Conservation (phyloP, 2,113 vertebrate species). For the Regulus satrapa region DNA sequence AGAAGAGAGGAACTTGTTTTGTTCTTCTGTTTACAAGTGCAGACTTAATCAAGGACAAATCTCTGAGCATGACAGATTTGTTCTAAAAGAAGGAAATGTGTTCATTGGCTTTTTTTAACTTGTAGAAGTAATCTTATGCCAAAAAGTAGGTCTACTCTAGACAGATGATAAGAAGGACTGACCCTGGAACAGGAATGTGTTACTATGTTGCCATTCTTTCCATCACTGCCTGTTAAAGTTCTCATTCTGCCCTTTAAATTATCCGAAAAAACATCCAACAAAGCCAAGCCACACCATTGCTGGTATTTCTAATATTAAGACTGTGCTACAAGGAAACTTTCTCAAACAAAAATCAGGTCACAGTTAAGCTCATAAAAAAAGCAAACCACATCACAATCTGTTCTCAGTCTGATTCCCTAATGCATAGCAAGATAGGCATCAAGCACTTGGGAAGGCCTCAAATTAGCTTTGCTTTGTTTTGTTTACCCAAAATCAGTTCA, state of each 20-base stretch:
- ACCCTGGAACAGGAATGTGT: constrained; percentile 2
- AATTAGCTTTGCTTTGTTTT: constrained; percentile 21
- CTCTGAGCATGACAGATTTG: background rate
- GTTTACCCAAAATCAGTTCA: constrained; percentile 26
- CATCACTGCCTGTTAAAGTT: constrained; percentile 16
- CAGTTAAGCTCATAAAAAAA: constrained; percentile 19
- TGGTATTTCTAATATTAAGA: background rate
- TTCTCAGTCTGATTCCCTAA: constrained; percentile 6
- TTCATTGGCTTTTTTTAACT: background rate
- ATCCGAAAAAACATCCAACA: background rate
- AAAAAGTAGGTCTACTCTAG: constrained; percentile 43
- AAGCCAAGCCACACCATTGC: background rate
- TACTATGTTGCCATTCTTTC: background rate
- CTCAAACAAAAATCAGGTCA: constrained; percentile 26
- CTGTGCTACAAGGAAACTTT: background rate
- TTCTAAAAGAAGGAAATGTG: background rate
- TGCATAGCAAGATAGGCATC: background rate
- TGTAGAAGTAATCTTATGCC: background rate
- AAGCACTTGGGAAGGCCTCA: constrained; percentile 7
- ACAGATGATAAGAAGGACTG: constrained; percentile 34
- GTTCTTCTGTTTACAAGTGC: background rate
- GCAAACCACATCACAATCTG: background rate
- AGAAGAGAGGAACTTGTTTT: background rate
- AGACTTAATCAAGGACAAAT: background rate
- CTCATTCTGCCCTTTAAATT: background rate